A percentile compares a stretch with the other conserved stretches of the same genome.
These are phyloP conservation scores for Mycteria americana DNA, from an alignment of 2,797 vertebrate genomes.

Conservation along the genomic window DNA sequence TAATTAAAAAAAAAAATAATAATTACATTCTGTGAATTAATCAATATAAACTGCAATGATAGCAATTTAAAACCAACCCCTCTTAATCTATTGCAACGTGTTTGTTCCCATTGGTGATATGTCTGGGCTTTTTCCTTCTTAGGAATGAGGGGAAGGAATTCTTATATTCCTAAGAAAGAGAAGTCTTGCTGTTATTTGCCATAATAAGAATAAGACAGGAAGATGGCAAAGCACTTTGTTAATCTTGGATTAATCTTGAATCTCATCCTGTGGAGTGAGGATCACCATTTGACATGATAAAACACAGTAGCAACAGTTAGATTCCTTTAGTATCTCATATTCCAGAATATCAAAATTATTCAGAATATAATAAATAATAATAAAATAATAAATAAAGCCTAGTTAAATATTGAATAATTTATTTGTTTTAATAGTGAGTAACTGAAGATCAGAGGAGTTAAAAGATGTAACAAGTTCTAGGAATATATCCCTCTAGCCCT, in stretches of 20 bases:
- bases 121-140: neutral
- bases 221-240: neutral
- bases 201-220: neutral
- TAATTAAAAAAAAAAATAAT: conserved; percentile 20
- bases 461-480: neutral
- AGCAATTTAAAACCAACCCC: neutral
- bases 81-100: neutral
- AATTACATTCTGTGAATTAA: conserved; percentile 46
- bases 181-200: neutral
- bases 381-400: neutral
- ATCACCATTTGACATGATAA: neutral
- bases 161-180: neutral
- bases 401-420: neutral
- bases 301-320: neutral
- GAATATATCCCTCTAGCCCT: neutral
- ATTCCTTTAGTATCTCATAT: neutral
- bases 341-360: neutral
- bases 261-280: neutral
- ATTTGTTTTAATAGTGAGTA: neutral
- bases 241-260: neutral
- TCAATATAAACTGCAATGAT: conserved; percentile 42
- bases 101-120: neutral
- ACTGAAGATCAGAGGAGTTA: neutral
- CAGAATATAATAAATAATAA: neutral
- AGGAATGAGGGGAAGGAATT: too few relatives aligned